Conservation (phyloP, 2,888 invertebrate genomes). For the Apocheima hispidaria region DNA sequence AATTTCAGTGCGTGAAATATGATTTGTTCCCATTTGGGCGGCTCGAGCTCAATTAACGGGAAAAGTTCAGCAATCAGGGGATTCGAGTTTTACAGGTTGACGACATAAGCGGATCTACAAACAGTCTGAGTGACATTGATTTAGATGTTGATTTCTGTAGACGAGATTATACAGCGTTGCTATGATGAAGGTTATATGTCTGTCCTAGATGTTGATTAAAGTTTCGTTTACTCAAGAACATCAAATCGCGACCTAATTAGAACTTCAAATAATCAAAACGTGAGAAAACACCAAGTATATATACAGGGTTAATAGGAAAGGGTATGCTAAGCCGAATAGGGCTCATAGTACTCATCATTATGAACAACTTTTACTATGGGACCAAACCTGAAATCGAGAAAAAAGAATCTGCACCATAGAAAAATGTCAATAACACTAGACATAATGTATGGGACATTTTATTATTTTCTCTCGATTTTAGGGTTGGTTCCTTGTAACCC, state of each 20-base stretch:
- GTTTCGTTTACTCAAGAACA: background rate
- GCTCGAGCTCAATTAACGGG: constrained; percentile 33
- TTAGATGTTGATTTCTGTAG: constrained; percentile 7
- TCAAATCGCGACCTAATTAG: background rate
- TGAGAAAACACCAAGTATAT: constrained; percentile 3
- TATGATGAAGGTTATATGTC: background rate
- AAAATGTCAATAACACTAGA: no score
- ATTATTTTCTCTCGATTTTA: no score
- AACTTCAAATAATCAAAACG: background rate
- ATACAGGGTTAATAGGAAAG: no score
- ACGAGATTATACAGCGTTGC: background rate
- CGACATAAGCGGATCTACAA: constrained; percentile 12
- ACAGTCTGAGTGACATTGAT: constrained; percentile 23
- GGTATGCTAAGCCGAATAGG: no score
- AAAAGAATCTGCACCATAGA: no score
- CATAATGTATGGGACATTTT: no score
- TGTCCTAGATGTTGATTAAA: background rate
- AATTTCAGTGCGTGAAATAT: constrained; percentile 39
- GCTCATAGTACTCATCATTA: no score
- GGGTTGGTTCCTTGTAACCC: no score
- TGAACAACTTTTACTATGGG: no score
- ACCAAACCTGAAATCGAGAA: no score
- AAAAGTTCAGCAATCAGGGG: constrained; percentile 36
- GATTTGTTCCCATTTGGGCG: constrained; percentile 41
- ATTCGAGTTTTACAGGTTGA: constrained; percentile 20